A percentile compares a stretch with the other conserved stretches of the same genome.
Conservation (phyloP, 2,797 vertebrate species). For the Atherinosoma microstoma region DNA sequence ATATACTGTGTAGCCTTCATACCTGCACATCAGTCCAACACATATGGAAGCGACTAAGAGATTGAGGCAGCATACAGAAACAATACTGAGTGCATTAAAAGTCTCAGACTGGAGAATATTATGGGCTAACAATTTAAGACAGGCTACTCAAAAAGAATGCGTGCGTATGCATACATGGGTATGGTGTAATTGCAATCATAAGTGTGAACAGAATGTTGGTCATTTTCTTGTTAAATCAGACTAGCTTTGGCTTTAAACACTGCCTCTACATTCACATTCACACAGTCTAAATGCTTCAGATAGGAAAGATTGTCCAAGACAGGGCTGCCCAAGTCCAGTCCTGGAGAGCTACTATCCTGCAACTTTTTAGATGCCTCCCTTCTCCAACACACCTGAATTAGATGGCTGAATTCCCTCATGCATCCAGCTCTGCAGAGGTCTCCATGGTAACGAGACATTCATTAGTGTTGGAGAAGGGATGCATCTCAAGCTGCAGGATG, state of each 20-base stretch:
- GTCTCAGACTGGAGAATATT: constrained; percentile 28
- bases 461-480: no score
- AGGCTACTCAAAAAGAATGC: constrained; percentile 13
- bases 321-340: no score
- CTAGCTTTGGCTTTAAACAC: neutral
- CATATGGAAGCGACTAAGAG: constrained; percentile 66
- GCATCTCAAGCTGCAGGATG: no score
- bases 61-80: constrained; percentile 40
- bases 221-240: neutral
- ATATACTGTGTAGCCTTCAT: constrained; percentile 32
- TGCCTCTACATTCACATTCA: no score
- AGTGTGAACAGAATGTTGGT: neutral
- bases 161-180: neutral
- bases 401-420: no score
- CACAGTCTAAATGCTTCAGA: neutral
- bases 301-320: neutral
- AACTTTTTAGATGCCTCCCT: no score
- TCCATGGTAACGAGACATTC: no score
- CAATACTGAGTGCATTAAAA: constrained; percentile 31
- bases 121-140: constrained; percentile 30
- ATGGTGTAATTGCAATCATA: constrained; percentile 17
- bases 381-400: no score
- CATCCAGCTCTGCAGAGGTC: no score
- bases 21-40: constrained; percentile 43
- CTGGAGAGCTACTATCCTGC: no score